Evolutionary conservation across 2,797 vertebrate species (phyloP).

Genomic region (Nyctibius grandis): DNA sequence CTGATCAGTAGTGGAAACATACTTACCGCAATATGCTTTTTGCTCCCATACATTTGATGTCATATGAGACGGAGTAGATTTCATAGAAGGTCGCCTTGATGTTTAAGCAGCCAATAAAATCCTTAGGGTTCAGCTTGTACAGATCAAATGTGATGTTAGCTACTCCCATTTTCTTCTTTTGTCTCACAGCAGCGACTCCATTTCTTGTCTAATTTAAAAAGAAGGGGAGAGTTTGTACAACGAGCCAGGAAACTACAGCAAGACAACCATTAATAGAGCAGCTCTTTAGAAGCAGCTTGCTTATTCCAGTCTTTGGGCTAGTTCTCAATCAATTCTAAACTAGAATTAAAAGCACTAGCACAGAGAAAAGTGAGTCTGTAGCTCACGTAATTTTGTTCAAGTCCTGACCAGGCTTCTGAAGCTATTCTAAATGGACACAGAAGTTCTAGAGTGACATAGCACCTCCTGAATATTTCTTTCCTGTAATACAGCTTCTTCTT

Average conservation of each 20-base stretch:
- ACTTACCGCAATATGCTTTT: constrained; percentile 80
- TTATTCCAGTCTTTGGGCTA: neutral
- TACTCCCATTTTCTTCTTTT: constrained; percentile 77
- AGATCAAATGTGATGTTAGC: constrained; percentile 84
- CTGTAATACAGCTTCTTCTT: neutral
- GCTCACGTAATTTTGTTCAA: neutral
- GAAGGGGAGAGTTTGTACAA: neutral
- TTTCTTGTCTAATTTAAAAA: constrained; percentile 53
- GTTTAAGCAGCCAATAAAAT: constrained; percentile 83
- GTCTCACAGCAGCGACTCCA: constrained; percentile 29
- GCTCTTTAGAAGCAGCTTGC: neutral
- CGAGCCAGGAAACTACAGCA: neutral
- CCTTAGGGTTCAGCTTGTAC: constrained; percentile 83
- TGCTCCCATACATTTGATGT: constrained; percentile 77
- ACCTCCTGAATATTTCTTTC: neutral
- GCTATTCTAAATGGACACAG: neutral
- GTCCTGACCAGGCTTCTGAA: neutral
- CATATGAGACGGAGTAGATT: constrained; percentile 80
- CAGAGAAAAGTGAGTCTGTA: neutral
- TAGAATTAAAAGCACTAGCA: neutral
- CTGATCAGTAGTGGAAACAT: neutral
- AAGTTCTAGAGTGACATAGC: neutral
- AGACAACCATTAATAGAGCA: neutral
- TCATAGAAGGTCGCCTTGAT: constrained; percentile 83
- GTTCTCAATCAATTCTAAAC: neutral